Evolutionary conservation across 2,113 vertebrate species (phyloP), one percentile per base, ranked within the genome.

Genomic region (Pelmatolapia mariae): DNA sequence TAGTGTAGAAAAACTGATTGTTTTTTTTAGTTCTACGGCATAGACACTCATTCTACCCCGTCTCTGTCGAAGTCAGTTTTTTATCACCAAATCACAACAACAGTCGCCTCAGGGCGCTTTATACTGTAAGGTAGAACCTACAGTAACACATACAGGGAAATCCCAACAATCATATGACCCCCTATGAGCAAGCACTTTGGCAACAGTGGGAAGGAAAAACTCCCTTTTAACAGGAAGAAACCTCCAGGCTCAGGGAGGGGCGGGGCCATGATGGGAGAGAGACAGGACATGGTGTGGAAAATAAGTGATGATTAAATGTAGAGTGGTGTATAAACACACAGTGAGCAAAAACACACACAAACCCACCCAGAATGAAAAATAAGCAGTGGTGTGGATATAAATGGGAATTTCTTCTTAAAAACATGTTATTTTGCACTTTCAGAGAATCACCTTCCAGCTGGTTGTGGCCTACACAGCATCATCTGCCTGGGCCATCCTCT

Each of bases 391-490:
- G 22, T 38, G 31, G 16, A 50, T 16, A 78, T 7, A 18, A 63
- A 19, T 18, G 19, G 47, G 57, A 83, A 24, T 11, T 26, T 10
- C 29, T 80, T 45, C 31, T 54, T 7, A 52, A 16, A 61, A 50
- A 18, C 4, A 3, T 81, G 16, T 71, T 19, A 5, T 80, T 19
- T 45, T 82, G 24, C 33, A 0, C 56, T 89, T 87, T 8, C 89
- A 99, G 98, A 97, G 97, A 93, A 99, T 98, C 94, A 99, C 98
- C 0, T 98, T 99, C 95, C 98, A 99, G 94, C 96, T 97, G 86
- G 95, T 97, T 18, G 81, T 99, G 87, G 97, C 96, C 8, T 97
- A 95, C 73, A 96, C 95, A 26, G 95, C 90, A 4, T 95, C 95
- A n/a, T 95, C 94, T 81, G 97, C 97, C 73, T 97, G 96, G n/a